A percentile compares a stretch with the other conserved stretches of the same genome.
Conservation (phyloP, 2,888 invertebrate genomes). For the Lepidocyrtoides sp. region DNA sequence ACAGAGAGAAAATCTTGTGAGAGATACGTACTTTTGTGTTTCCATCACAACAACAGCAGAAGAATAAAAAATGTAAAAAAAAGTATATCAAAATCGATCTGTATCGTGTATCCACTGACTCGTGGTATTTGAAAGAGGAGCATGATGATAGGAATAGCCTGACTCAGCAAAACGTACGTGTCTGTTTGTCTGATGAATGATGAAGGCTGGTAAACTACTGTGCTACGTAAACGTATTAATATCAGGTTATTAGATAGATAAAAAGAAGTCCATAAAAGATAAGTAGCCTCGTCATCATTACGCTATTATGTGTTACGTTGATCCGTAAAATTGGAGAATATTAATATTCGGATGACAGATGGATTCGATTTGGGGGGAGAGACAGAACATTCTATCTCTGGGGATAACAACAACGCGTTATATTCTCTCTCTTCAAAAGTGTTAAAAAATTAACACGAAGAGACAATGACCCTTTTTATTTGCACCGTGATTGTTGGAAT, state of each 20-base stretch:
- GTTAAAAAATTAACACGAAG: slow-evolving; percentile 10
- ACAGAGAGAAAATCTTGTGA: no score
- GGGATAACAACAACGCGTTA: no score
- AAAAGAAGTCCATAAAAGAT: no score
- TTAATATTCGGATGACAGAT: slow-evolving; percentile 52
- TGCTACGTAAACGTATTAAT: slow-evolving; percentile 35
- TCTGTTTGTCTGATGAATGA: not conserved
- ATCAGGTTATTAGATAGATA: not conserved
- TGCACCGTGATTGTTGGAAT: no score
- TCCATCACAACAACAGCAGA: no score
- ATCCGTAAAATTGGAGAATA: slow-evolving; percentile 45
- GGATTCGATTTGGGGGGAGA: slow-evolving; percentile 8
- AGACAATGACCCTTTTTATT: slow-evolving; percentile 58
- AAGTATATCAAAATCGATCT: no score
- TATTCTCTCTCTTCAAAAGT: not conserved
- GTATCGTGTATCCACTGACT: no score
- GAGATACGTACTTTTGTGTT: no score
- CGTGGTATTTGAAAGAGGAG: no score
- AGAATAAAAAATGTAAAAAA: no score
- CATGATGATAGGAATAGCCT: slow-evolving; percentile 15
- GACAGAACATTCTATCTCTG: no score
- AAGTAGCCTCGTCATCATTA: slow-evolving; percentile 34
- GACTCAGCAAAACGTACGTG: slow-evolving; percentile 35
- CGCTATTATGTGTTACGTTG: not conserved
- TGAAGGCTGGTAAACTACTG: slow-evolving; percentile 6